Base-by-base conservation (phyloP, 2,797 vertebrate species). In the Melanotaenia nigrans region DNA sequence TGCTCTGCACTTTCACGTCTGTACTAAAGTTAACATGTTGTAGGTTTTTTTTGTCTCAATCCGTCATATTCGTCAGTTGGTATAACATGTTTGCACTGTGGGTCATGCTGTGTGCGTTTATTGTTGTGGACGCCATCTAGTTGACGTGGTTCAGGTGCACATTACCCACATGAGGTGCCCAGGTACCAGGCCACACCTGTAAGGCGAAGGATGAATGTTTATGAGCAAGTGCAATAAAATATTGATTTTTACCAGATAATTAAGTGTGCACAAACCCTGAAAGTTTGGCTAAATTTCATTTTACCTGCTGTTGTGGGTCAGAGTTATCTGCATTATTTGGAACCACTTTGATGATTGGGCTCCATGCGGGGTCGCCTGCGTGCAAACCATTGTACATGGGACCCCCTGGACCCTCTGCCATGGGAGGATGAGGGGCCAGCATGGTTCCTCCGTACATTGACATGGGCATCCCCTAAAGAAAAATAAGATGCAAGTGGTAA, bases 81-180 rank as follows among this genome's bases (percentile, higher is more conserved):
- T 90, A 73, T 78, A 88, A 85, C 51, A 76, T 83, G 86, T 92
- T 90, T 88, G 88, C 80, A 61, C 68, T 79, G 85, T 92, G 84
- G 82, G 81, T 92, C 92, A 93, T 92, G 92, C 92, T 83, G 84
- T 90, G 88, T 88, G 90, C 79, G 71, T 90, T 92, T 90, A 81
- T 89, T 92, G 89, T 73, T 89, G 87, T 89, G 82, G 86, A 91
- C 82, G 86, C 87, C 61, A 88, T 94, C 96, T 96, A 99, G 95
- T 99, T 99, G 95, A 99, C 97, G 90, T 99, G 98, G 95, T 99
- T 99, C 96, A 99, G 95, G 95, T 99, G 98, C 93, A 99, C 96
- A 80, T 97, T 99, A 93, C 97, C 97, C 94, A 98, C 96, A 87
- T 98, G 98, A 92, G 98, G 97, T 84, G 97, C 97, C 98, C 98